A percentile compares a stretch with the other conserved stretches of the same genome.
phyloP scores from a whole-genome alignment of 2,113 vertebrate species.

The Riparia riparia region DNA sequence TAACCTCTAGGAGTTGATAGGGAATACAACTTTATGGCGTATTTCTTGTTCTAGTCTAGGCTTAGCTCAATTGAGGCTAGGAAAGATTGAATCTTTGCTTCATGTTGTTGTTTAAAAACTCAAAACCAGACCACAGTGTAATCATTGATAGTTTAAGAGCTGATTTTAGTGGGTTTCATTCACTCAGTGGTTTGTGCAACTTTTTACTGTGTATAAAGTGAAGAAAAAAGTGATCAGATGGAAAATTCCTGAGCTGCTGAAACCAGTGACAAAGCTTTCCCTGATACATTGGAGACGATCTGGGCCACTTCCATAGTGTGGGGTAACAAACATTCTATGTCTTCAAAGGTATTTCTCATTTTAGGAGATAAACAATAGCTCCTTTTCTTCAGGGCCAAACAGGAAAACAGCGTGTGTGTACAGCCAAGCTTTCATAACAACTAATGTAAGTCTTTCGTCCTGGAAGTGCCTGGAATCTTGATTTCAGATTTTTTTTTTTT shows the following conservation, averaged over 20 bases:
- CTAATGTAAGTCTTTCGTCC: rapidly evolving
- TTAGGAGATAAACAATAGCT: background rate
- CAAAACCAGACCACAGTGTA: background rate
- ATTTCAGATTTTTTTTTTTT: background rate
- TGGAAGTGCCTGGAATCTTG: background rate
- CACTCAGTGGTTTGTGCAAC: background rate
- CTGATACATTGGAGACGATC: background rate
- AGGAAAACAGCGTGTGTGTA: background rate
- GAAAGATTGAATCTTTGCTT: background rate
- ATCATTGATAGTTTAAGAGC: background rate
- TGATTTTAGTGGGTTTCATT: background rate
- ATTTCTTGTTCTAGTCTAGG: background rate
- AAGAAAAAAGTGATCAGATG: background rate
- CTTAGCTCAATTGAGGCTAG: background rate
- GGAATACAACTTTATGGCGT: background rate
- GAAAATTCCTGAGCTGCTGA: background rate
- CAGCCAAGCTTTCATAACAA: background rate
- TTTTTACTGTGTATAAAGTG: background rate
- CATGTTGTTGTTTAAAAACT: background rate
- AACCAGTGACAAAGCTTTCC: background rate
- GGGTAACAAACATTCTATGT: background rate
- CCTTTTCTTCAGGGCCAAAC: background rate
- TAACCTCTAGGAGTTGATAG: background rate
- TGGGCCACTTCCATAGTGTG: background rate
- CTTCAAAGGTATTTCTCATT: background rate